Base-by-base conservation (phyloP, 2,113 vertebrate genomes). In the Asarcornis scutulata region DNA sequence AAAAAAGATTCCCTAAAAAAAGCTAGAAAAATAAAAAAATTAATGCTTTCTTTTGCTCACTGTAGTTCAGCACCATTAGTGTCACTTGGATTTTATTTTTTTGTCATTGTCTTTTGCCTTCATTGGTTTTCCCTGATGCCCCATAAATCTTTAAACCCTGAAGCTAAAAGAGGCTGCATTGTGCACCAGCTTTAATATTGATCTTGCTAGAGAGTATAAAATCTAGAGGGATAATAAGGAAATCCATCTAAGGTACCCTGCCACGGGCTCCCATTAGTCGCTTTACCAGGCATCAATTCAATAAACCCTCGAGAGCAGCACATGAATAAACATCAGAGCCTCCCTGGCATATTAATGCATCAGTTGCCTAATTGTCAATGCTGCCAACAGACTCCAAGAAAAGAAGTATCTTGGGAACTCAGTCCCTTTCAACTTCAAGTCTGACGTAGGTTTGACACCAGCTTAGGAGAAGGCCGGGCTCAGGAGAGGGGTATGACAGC, bases 151-250 rank as follows among this genome's bases (percentile, higher is more conserved):
- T 91, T 83, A 91, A 93, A 89, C 48, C 53, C 58, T 64, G 91
- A 91, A 95, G 81, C 53, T 91, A 94, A 88, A 89, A 88, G 31
- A 90, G 46, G 36, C 63, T 71, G 31, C 80, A 42, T 79, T 82
- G 69, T 87, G 81, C 48, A 92, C 58, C 81, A 91, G 69, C 66
- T 92, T 93, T 82, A 91, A 87, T 93, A 95, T 15, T 85, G 89
- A 89, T 95, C 95, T 93, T 97, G 66, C 46, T 82, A 92, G 79
- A 93, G 73, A 92, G 48, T 87, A 93, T 82, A 92, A 95, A 95
- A 93, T 92, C 86, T 86, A 91, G 44, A 79, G 62, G 91, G 81
- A 95, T 87, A 93, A 92, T 88, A 90, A 94, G 64, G 48, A 95
- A 91, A 95, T 92, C 52, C 73, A 91, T 92, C 96, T 93, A 72